These are phyloP conservation scores for Jordanella pulchra DNA, from an alignment of 2,797 vertebrate genomes.

Conservation along the genomic window DNA sequence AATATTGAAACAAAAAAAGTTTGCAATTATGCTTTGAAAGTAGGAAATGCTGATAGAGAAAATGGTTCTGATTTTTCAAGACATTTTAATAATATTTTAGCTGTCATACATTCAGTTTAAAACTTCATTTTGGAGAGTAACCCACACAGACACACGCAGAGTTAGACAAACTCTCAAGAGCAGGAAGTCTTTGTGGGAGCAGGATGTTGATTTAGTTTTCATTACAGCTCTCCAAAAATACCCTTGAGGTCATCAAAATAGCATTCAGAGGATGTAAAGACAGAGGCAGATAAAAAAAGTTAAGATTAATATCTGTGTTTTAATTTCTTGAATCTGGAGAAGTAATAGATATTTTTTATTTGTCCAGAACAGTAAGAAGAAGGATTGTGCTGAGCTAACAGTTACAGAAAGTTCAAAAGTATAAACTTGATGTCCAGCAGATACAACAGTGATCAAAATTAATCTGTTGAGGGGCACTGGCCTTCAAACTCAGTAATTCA, in stretches of 20 bases:
- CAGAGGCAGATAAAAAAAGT: conserved; percentile 23
- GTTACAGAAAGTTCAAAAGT: conserved; percentile 2
- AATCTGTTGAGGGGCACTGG: not conserved
- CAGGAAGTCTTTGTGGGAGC: conserved; percentile 65
- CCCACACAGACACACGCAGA: conserved; percentile 12
- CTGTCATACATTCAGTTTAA: conserved; percentile 22
- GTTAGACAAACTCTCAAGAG: conserved; percentile 19
- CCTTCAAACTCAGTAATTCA: not conserved
- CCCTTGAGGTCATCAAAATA: conserved; percentile 46
- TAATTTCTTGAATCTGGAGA: not conserved
- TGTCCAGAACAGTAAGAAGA: not conserved
- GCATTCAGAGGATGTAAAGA: conserved; percentile 46
- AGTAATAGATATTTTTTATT: conserved; percentile 15
- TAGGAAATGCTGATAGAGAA: not conserved
- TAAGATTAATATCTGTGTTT: conserved; percentile 34
- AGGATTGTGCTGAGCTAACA: not conserved
- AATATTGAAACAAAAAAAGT: not conserved
- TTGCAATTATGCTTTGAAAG: not conserved
- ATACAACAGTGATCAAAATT: not conserved
- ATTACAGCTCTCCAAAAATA: conserved; percentile 55
- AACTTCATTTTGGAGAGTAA: conserved; percentile 13
- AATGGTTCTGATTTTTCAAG: conserved; percentile 1
- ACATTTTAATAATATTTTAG: no score
- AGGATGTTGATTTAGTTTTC: conserved; percentile 77
- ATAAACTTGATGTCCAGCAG: not conserved